Base-by-base conservation (phyloP, 2,113 vertebrate genomes). In the Petrocephalus zakoni region DNA sequence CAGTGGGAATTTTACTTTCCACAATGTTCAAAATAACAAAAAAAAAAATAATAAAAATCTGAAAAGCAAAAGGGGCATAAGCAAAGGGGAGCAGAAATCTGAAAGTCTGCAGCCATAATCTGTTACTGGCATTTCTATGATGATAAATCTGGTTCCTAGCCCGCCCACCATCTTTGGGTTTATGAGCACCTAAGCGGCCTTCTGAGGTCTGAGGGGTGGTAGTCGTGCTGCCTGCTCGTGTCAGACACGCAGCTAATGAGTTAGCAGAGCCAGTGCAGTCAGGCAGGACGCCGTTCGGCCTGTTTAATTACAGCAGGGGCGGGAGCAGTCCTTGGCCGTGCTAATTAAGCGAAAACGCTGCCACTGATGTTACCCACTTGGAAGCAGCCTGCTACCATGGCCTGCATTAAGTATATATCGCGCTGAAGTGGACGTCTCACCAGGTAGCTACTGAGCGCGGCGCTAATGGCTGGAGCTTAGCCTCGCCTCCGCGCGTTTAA, bases 251-350 rank as follows among this genome's bases (percentile, higher is more conserved):
- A 22, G 42, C 81, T 83, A 83, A 83, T 42, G 46, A 83, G 42
- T 47, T 5, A 49, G 81, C 46, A 49, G 37, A 47, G 81, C 81
- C 37, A 47, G 81, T 49, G 46, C 81, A 83, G 81, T 49, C 81
- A 83, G 42, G 81, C 81, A 83, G 37, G 46, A 49, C 81, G 46
- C 46, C 42, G 46, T n/a, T 83, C 15, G 19, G 22, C 42, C 81
- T n/a, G 21, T 83, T 83, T 83, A 83, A 83, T 83, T 83, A 83
- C 46, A 83, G 21, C 81, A 83, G 81, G 81, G 81, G 81, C 81
- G 37, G 81, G 21, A 83, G 81, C 81, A 42, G 81, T 83, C 81
- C 81, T 83, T 42, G 37, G 42, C 81, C 81, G 1, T 83, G 21
- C 49, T 83, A 83, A 83, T 83, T 83, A 83, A 83, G 81, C 37